Conservation (phyloP, 1,140 invertebrate genomes). For the Physella acuta region DNA sequence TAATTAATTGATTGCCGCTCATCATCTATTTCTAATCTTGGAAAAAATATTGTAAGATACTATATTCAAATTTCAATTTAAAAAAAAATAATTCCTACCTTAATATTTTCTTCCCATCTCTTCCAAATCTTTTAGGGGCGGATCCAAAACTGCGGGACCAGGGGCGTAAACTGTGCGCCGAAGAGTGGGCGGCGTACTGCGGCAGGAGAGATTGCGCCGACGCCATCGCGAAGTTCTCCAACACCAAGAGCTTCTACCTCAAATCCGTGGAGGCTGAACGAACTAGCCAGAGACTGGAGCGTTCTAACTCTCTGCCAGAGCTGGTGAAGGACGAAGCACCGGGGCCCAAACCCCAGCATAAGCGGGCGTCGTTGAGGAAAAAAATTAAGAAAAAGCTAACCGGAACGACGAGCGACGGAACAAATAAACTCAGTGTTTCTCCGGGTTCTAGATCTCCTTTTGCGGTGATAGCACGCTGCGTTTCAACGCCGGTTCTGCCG, state of each 20-base stretch:
- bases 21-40: no score
- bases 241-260: constrained; percentile 47
- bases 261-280: constrained; percentile 32
- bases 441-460: constrained; percentile 37
- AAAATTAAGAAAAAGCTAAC: constrained; percentile 46
- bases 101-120: not conserved
- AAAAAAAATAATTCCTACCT: not conserved
- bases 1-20: no score
- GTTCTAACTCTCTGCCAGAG: constrained; percentile 42
- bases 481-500: constrained; percentile 48
- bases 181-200: constrained; percentile 79
- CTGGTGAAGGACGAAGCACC: constrained; percentile 24
- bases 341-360: constrained; percentile 28
- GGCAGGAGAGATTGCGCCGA: constrained; percentile 75
- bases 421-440: constrained; percentile 21
- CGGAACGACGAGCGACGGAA: constrained; percentile 24
- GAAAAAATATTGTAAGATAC: no score
- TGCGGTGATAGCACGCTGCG: constrained; percentile 48
- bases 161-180: constrained; percentile 71
- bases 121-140: constrained; percentile 27
- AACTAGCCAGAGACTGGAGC: constrained; percentile 16
- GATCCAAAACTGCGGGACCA: constrained; percentile 72
- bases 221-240: constrained; percentile 72
- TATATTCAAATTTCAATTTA: not conserved
- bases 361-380: constrained; percentile 38